Conservation (phyloP, 2,797 vertebrate species). For the Oreochromis mossambicus region DNA sequence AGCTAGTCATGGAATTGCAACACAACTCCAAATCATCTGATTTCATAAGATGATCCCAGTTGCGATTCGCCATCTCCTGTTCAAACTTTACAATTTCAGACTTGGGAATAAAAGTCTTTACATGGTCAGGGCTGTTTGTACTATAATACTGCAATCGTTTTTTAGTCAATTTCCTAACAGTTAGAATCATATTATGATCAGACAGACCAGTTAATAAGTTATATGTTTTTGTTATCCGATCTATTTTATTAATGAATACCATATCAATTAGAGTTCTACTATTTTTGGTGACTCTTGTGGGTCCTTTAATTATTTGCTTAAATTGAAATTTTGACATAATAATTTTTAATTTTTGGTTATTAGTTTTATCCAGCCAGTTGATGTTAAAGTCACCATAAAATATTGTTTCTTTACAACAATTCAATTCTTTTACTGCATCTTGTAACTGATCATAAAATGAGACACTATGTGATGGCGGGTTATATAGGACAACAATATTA, state of each 20-base stretch:
- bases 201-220: too few relatives aligned
- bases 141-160: too few relatives aligned
- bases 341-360: background rate
- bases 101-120: too few relatives aligned
- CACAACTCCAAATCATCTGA: too few relatives aligned
- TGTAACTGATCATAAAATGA: background rate
- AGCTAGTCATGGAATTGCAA: too few relatives aligned
- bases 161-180: too few relatives aligned
- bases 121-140: too few relatives aligned
- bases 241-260: background rate
- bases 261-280: background rate
- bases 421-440: background rate
- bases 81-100: too few relatives aligned
- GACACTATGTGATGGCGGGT: background rate
- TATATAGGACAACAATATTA: background rate
- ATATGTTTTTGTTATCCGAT: too few relatives aligned
- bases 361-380: background rate
- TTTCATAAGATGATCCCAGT: too few relatives aligned
- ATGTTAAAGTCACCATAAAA: background rate
- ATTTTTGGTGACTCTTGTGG: background rate
- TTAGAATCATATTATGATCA: too few relatives aligned
- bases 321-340: background rate
- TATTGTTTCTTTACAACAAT: background rate
- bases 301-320: background rate
- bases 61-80: too few relatives aligned